Evolutionary conservation across 64 coral and sea anemone genomes (phyloP), one percentile per base, ranked within the genome.

Genomic region (Montipora cactus): DNA sequence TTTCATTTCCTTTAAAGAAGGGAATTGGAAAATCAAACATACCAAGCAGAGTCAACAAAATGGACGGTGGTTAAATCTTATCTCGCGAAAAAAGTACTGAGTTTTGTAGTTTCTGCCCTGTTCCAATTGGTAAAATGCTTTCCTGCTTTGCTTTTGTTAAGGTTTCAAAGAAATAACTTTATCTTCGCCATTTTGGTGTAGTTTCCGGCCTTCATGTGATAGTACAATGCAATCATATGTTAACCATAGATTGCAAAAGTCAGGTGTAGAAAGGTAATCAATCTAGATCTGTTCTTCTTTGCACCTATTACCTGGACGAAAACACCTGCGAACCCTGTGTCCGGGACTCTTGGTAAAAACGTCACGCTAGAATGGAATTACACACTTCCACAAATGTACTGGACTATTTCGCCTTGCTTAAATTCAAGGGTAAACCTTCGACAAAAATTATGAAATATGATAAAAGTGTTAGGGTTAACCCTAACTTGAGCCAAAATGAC

Each of bases 291-390:
- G 28, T 57, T 64, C 11, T 15, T 73, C 7, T 73, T 73, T 73
- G 21, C 69, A 75, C 44, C 25, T 8, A 46, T 75, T 75, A 75
- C 73, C 25, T 80, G 78, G 78, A 80, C 49, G 18, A 80, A 80
- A 19, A 12, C 22, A 55, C 51, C 78, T 21, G 1, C 78, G 51
- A 49, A 80, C 58, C 78, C 78, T 4, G 8, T 58, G 3, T 80
- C 23, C 16, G 78, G 52, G 11, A 23, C 58, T 19, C 78, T 80
- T 2, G n/a, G 78, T 5, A 47, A 80, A 80, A 80, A 80, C 20
- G 78, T 80, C 0, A 57, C 78, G 0, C 51, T 80, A 6, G 50
- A 80, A 23, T 80, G 78, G 78, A 58, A 55, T 21, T 80, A 22
- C 51, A 80, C 49, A 1, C 7, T 19, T n/a, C 19, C 4, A 25